A percentile compares a stretch with the other conserved stretches of the same genome.
Conservation (phyloP, 1,140 invertebrate species). For the Pogonomyrmex californicus region DNA sequence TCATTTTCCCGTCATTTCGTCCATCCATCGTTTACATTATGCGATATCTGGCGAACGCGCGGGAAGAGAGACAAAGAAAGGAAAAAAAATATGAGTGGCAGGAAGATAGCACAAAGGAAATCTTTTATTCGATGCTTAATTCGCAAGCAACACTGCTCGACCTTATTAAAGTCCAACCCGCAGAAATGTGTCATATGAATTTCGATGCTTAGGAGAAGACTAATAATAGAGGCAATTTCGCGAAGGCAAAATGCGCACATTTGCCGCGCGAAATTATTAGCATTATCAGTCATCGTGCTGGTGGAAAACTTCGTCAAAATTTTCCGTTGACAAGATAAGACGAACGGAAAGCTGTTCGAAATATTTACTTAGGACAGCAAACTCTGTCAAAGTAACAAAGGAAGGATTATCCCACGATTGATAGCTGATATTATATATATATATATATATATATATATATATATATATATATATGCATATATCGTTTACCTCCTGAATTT, state of each 20-base stretch:
- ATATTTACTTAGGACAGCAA: slow-evolving; percentile 54
- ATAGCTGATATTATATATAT: slow-evolving; percentile 26
- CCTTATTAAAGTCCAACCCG: slow-evolving; percentile 7
- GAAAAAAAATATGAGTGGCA: neutral
- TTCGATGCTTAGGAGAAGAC: neutral
- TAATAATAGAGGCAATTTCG: too few species aligned
- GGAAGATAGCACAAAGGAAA: slow-evolving; percentile 3
- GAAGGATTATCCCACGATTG: slow-evolving; percentile 27
- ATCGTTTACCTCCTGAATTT: neutral
- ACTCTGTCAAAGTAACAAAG: slow-evolving; percentile 28
- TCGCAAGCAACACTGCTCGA: slow-evolving; percentile 3
- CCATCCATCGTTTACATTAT: slow-evolving; percentile 41
- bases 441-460: slow-evolving; percentile 4
- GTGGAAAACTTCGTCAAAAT: neutral
- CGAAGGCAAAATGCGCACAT: neutral
- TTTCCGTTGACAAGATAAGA: slow-evolving; percentile 22
- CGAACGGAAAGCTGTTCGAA: slow-evolving; percentile 4
- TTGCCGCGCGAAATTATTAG: slow-evolving; percentile 13
- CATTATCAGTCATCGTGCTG: neutral
- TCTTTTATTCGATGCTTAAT: slow-evolving; percentile 28
- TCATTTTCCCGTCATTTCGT: slow-evolving; percentile 55
- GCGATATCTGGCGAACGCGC: neutral
- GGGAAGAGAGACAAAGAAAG: neutral
- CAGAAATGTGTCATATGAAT: slow-evolving; percentile 3
- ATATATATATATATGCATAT: neutral